Evolutionary conservation across 2,113 vertebrate species (phyloP).

Genomic region (Lophotis ruficrista): DNA sequence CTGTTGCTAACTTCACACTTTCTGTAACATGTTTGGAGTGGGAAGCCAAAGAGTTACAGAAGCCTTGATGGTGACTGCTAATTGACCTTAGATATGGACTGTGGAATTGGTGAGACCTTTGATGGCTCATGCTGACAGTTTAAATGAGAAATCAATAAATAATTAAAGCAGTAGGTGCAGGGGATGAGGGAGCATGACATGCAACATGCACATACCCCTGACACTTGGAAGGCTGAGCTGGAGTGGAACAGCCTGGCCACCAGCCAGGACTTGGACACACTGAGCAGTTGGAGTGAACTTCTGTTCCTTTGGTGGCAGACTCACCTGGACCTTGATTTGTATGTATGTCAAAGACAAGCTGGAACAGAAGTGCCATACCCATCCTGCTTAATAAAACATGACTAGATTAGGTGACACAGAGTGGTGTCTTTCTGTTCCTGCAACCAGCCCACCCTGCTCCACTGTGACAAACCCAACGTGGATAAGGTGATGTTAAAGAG

Average conservation of each 20-base stretch:
- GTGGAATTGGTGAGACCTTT: background rate
- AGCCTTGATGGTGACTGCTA: background rate
- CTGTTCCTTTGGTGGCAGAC: background rate
- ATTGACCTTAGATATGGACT: background rate
- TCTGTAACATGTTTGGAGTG: background rate
- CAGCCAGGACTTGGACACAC: background rate
- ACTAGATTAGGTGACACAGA: background rate
- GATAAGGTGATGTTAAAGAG: background rate
- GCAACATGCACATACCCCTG: background rate
- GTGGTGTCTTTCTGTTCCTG: background rate
- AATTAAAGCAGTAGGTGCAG: background rate
- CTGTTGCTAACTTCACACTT: background rate
- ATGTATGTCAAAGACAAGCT: background rate
- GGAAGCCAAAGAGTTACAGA: background rate
- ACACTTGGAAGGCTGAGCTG: background rate
- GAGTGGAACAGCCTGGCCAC: background rate
- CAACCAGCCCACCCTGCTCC: background rate
- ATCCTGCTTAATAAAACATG: rapidly evolving
- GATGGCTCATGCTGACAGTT: background rate
- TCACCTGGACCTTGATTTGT: background rate
- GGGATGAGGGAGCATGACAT: background rate
- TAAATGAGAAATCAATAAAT: background rate
- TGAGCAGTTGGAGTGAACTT: background rate
- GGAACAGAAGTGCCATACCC: background rate
- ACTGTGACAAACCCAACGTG: background rate